Conservation (phyloP, 1,140 invertebrate species). For the Panulirus ornatus region DNA sequence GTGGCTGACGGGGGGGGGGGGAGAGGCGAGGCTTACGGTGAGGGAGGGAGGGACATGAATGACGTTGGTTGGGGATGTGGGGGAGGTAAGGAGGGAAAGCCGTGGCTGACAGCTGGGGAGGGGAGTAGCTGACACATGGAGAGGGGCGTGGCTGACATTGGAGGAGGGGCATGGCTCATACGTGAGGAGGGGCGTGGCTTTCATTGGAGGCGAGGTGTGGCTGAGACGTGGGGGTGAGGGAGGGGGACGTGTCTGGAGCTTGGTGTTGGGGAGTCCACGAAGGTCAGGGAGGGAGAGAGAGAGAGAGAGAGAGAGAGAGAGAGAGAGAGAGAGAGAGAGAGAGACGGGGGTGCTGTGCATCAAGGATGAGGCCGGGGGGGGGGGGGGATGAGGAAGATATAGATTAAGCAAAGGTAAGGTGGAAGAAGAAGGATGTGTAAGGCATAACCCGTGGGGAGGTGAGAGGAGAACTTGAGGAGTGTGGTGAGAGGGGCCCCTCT, state of each 20-base stretch:
- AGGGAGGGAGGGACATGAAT: background rate
- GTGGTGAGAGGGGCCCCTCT: too few relatives aligned
- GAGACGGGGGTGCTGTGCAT: background rate
- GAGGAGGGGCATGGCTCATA: too few relatives aligned
- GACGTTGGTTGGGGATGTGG: background rate
- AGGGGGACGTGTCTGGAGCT: background rate
- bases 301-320: background rate
- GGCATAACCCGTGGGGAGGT: background rate
- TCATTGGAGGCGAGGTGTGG: too few relatives aligned
- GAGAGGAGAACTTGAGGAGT: too few relatives aligned
- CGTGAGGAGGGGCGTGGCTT: too few relatives aligned
- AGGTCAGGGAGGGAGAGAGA: background rate
- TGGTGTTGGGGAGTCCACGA: background rate
- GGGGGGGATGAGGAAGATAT: background rate
- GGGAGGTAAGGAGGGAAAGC: background rate
- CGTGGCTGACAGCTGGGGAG: too few relatives aligned
- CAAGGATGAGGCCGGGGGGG: background rate
- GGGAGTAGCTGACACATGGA: too few relatives aligned
- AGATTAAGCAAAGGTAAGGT: background rate
- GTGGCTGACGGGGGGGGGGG: too few relatives aligned
- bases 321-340: background rate
- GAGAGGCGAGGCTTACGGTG: too few relatives aligned
- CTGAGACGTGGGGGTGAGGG: too few relatives aligned
- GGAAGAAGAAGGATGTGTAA: background rate
- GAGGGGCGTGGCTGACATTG: too few relatives aligned